Conservation (phyloP, 2,113 vertebrate genomes). For the Ciconia stormi region DNA sequence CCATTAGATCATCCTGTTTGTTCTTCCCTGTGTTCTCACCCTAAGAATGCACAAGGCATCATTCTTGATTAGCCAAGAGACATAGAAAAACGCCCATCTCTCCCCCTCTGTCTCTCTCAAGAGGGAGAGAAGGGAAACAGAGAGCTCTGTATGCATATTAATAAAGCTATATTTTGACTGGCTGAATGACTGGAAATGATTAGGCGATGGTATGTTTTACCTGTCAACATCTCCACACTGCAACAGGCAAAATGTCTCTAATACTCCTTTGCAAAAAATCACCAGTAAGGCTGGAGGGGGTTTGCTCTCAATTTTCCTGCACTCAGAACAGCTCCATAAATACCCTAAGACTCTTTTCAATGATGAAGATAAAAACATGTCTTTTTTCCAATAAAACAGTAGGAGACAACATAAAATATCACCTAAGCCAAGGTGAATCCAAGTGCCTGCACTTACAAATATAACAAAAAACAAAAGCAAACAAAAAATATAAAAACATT, state of each 20-base stretch:
- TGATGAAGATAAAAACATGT: neutral
- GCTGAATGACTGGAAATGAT: constrained; percentile 57
- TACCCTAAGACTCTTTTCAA: neutral
- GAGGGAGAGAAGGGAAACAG: constrained; percentile 12
- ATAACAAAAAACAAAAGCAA: neutral
- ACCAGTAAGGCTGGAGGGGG: neutral
- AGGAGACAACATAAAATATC: neutral
- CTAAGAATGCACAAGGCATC: constrained; percentile 38
- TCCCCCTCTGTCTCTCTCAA: constrained; percentile 30
- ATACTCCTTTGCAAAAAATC: neutral
- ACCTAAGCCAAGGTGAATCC: neutral
- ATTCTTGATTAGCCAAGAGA: constrained; percentile 62
- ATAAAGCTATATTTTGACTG: constrained; percentile 68
- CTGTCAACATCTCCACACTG: constrained; percentile 44
- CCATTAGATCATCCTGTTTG: constrained; percentile 39
- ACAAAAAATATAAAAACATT: neutral
- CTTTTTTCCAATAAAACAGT: neutral
- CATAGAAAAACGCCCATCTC: neutral
- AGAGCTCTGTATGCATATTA: constrained; percentile 45
- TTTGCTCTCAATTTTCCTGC: neutral
- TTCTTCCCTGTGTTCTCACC: constrained; percentile 24
- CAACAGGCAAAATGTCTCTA: constrained; percentile 1
- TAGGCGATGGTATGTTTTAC: constrained; percentile 39
- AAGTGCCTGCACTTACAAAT: neutral
- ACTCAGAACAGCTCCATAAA: neutral